Evolutionary conservation across 1,140 invertebrate species (phyloP).

Genomic region (Bombus fervidus): DNA sequence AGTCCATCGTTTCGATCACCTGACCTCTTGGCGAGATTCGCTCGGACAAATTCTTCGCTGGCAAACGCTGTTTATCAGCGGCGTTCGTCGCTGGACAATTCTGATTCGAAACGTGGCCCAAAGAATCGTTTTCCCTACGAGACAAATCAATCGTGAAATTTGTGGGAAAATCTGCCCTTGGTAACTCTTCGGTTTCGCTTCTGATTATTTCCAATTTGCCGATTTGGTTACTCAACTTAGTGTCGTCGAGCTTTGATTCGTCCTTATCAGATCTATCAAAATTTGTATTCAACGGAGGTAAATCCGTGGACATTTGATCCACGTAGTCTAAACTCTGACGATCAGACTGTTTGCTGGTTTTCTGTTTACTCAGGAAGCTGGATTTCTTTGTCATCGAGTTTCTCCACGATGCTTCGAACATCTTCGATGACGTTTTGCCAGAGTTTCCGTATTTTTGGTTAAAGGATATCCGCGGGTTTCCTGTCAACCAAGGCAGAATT

Average conservation of each 20-base stretch:
- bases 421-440: neutral
- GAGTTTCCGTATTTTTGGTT: slow-evolving; percentile 44
- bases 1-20: neutral
- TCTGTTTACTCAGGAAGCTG: neutral
- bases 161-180: neutral
- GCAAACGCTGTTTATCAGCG: neutral
- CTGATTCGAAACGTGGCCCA: neutral
- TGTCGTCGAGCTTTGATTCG: neutral
- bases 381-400: neutral
- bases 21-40: no score
- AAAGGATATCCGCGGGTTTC: slow-evolving; percentile 32
- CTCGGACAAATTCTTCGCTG: neutral
- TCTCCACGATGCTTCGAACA: neutral
- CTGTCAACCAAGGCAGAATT: slow-evolving; percentile 30
- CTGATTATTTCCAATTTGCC: neutral
- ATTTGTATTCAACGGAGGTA: neutral
- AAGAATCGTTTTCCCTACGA: neutral
- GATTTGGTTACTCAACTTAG: neutral
- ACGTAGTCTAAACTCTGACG: neutral
- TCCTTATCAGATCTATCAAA: neutral
- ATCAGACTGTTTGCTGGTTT: neutral
- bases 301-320: neutral
- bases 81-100: neutral
- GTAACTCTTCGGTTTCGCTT: slow-evolving; percentile 18
- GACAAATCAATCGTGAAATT: neutral